Base-by-base conservation (phyloP, 2,797 vertebrate species). In the Channallabes apus region DNA sequence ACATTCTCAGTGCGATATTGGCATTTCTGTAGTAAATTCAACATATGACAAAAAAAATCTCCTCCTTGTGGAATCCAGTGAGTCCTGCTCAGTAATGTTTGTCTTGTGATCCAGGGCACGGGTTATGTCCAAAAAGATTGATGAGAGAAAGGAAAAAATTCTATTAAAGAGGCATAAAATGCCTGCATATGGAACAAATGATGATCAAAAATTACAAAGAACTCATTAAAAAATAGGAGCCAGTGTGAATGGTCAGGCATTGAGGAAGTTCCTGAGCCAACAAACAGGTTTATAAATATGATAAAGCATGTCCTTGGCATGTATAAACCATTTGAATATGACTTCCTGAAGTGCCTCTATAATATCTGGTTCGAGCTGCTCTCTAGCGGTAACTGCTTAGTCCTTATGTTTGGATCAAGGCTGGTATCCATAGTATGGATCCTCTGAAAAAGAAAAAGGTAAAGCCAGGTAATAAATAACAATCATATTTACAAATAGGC, bases 1-100 rank as follows among this genome's bases (percentile, higher is more conserved):
- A 93, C 89, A 79, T 88, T 92, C 92, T 95, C 94, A 95, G 94
- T 95, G 94, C 93, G 91, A 92, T 88, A 88, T 84, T 77, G 54
- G 71, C 46, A 51, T 58, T 80, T 81, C 24, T 85, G 56, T 54
- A 64, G 58, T 71, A 85, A 80, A 84, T 59, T 83, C n/a, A 54
- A 78, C 35, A 0, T 54, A 77, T 83, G 56, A 73, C 46, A 86
- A 85, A 85, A 41, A 41, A 68, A 86, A 41, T 46, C 64, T 84
- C 69, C 64, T 86, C 80, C 46, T 71, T 67, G 58, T 59, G 38
- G 87, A 59, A 85, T 20, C 82, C 72, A 86, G 58, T 68, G 58
- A 76, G 84, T 82, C 83, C 84, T 77, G 56, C 82, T 85, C 76
- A 81, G 67, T 80, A 87, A 75, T 75, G 67, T 82, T 41, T 75